These are phyloP conservation scores for Nebria ingens DNA, from an alignment of 1,140 invertebrate species.

Conservation along the genomic window DNA sequence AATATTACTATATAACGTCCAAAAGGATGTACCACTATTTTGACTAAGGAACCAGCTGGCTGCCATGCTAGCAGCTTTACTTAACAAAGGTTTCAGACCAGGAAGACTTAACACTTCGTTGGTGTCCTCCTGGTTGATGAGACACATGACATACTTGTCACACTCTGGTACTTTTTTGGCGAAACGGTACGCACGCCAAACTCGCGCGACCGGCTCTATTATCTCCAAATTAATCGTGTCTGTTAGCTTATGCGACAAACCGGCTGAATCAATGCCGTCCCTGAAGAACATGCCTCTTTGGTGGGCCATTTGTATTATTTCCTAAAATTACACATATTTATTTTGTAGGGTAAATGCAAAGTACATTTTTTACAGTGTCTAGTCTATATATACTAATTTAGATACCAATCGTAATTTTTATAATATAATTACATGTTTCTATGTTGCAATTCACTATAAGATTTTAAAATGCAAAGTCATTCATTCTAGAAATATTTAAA, in stretches of 20 bases:
- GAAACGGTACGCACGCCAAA: conserved; percentile 65
- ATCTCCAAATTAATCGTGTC: conserved; percentile 69
- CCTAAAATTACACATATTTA: conserved; percentile 35
- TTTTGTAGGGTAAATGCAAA: neutral
- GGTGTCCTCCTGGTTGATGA: conserved; percentile 53
- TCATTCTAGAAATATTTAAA: too few species aligned
- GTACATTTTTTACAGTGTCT: too few species aligned
- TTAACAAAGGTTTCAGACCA: conserved; percentile 51
- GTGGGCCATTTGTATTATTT: conserved; percentile 55
- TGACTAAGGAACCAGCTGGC: conserved; percentile 57
- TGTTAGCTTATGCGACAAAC: conserved; percentile 61
- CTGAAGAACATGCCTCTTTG: conserved; percentile 48
- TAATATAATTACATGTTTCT: too few species aligned
- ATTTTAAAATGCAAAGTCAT: too few species aligned
- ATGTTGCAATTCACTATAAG: too few species aligned
- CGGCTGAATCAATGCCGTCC: conserved; percentile 43
- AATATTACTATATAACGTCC: conserved; percentile 43
- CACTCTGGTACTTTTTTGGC: conserved; percentile 55
- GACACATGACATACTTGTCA: conserved; percentile 63
- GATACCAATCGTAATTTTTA: too few species aligned
- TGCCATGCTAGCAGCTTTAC: conserved; percentile 60
- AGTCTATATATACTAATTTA: too few species aligned
- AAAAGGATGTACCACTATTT: conserved; percentile 43
- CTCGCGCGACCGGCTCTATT: conserved; percentile 63
- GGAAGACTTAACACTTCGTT: conserved; percentile 38